Conservation (phyloP, 2,888 invertebrate species). For the Coelopa pilipes region DNA sequence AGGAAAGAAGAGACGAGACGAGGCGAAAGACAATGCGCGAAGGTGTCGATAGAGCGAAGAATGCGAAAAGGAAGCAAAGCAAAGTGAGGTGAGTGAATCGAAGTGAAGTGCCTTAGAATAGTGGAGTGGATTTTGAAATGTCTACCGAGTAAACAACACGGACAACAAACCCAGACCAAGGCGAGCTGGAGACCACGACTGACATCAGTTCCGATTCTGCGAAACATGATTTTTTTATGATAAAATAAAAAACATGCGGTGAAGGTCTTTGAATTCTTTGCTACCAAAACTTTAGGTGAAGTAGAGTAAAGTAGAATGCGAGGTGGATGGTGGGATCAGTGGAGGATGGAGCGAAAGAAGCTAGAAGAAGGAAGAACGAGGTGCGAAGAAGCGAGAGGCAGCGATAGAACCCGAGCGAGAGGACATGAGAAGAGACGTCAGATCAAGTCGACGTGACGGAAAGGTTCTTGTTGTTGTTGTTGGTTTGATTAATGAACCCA, state of each 20-base stretch:
- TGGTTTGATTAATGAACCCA: too few species aligned
- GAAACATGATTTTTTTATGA: not conserved
- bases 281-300: not conserved
- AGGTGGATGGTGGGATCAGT: not conserved
- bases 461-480: too few species aligned
- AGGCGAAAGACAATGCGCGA: too few species aligned
- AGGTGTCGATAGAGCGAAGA: not conserved
- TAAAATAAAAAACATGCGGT: not conserved
- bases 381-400: not conserved
- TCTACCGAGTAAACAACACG: too few species aligned
- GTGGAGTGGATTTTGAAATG: too few species aligned
- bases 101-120: too few species aligned
- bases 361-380: too few species aligned
- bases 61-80: slow-evolving; percentile 5
- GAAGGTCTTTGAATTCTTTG: not conserved
- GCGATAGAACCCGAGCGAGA: not conserved
- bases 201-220: slow-evolving; percentile 1
- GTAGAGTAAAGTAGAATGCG: not conserved
- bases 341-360: too few species aligned
- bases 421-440: not conserved
- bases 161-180: too few species aligned
- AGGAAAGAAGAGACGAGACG: too few species aligned
- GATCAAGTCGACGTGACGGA: not conserved
- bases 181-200: not conserved
- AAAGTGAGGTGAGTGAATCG: too few species aligned